Base-by-base conservation (phyloP, 2,797 vertebrate genomes). In the Threskiornis aethiopicus region DNA sequence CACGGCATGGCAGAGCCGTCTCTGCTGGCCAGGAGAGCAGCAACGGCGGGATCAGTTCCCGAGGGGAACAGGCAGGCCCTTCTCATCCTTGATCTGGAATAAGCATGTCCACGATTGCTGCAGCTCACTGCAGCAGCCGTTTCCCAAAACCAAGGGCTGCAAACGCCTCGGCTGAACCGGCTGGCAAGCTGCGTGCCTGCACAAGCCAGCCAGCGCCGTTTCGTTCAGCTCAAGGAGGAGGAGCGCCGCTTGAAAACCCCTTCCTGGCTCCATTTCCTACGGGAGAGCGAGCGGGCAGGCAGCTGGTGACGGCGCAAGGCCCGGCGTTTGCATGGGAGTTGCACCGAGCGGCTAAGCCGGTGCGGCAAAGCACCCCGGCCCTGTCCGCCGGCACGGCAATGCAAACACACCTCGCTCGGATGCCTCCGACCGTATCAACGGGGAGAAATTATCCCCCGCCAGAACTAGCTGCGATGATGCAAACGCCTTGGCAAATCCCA, bases 281-380 rank as follows among this genome's bases (percentile, higher is more conserved):
- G 2, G 77, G 65, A 77, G 33, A 44, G 46, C 8, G 4, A 67
- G 57, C 17, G 6, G 59, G 73, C 59, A 28, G 47, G 3, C 67
- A 11, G 41, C 46, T 11, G 73, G 47, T 1, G 24, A 8, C 6
- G 7, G 16, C 28, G 0, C 44, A 4, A 73, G 62, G 76, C 83
- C 67, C 2, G 0, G 16, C 5, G 0, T 7, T 46, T 3, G 33
- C 57, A 47, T 2, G 2, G 41, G 35, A 26, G 47, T 9, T 6
- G 22, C 35, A 16, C 35, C 7, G 6, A 28, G 51, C 1, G 8
- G 37, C 9, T 49, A 6, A 71, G 9, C 9, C 5, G 2, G 29
- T 10, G 25, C 1, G 9, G 66, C 26, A 26, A 37, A 88, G 49
- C 47, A 2, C 39, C 13, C 55, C 2, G 6, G 25, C 9, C 35